Evolutionary conservation across 2,113 vertebrate genomes (phyloP).

Genomic region (Himantopus leucocephalus): DNA sequence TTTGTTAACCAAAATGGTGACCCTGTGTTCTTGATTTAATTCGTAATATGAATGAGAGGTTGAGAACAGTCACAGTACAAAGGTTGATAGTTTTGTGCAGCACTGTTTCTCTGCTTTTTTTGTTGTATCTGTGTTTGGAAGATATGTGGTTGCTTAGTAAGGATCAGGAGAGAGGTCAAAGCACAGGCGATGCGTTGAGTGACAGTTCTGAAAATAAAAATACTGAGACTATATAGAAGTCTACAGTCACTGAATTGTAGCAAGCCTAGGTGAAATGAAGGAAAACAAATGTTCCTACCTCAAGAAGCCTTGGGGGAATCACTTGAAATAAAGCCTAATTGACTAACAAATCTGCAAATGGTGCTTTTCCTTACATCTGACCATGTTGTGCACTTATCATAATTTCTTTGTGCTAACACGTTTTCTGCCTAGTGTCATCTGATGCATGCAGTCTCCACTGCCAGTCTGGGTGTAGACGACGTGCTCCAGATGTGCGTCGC

Average conservation of each 20-base stretch:
- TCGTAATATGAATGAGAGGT: constrained; percentile 17
- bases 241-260: neutral
- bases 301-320: constrained; percentile 15
- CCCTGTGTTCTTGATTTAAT: constrained; percentile 26
- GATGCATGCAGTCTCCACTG: neutral
- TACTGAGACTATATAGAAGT: neutral
- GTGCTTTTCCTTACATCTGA: neutral
- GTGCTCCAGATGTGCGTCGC: constrained; percentile 1
- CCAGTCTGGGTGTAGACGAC: neutral
- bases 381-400: neutral
- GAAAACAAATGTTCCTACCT: constrained; percentile 41
- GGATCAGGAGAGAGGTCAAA: neutral
- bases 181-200: neutral
- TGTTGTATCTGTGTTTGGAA: neutral
- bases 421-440: constrained; percentile 4
- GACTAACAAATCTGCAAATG: constrained; percentile 57
- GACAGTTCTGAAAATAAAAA: neutral
- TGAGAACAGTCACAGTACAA: constrained; percentile 31
- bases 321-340: constrained; percentile 42
- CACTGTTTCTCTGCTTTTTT: neutral
- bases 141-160: neutral
- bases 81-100: constrained; percentile 24
- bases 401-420: constrained; percentile 25
- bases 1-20: constrained; percentile 36
- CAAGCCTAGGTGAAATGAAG: constrained; percentile 16